Conservation (phyloP, 2,797 vertebrate genomes). For the Champsocephalus esox region DNA sequence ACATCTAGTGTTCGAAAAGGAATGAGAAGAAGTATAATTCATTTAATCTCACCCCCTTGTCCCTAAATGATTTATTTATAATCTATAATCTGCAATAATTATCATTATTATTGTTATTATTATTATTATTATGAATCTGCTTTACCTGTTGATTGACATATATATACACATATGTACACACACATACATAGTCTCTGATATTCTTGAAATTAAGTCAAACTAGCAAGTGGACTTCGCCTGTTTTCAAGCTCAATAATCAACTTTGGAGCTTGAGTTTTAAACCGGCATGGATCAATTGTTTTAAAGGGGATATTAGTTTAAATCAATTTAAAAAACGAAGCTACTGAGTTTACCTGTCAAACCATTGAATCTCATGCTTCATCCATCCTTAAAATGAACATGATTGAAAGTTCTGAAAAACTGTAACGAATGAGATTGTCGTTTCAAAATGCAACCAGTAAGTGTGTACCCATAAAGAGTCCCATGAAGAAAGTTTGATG, state of each 20-base stretch:
- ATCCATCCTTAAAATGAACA: background rate
- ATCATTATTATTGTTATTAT: too few species aligned
- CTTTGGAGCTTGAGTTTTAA: background rate
- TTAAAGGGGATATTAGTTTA: background rate
- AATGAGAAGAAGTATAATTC: too few species aligned
- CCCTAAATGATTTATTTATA: too few species aligned
- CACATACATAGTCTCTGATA: background rate
- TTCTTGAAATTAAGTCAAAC: slow-evolving; percentile 1
- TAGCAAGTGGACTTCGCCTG: background rate
- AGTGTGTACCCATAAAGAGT: background rate
- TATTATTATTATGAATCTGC: too few species aligned
- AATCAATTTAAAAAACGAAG: background rate
- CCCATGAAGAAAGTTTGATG: too few species aligned
- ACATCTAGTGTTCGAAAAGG: too few species aligned
- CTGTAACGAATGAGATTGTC: background rate
- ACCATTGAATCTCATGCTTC: background rate
- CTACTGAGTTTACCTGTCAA: background rate
- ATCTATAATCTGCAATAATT: too few species aligned
- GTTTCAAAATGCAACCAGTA: background rate
- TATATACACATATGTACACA: too few species aligned
- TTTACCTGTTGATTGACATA: too few species aligned
- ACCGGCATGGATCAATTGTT: background rate
- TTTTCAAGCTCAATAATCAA: background rate
- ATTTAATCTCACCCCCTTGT: too few species aligned
- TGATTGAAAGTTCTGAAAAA: background rate